Evolutionary conservation across 2,113 vertebrate genomes (phyloP).

Genomic region (Lamprotornis superbus): DNA sequence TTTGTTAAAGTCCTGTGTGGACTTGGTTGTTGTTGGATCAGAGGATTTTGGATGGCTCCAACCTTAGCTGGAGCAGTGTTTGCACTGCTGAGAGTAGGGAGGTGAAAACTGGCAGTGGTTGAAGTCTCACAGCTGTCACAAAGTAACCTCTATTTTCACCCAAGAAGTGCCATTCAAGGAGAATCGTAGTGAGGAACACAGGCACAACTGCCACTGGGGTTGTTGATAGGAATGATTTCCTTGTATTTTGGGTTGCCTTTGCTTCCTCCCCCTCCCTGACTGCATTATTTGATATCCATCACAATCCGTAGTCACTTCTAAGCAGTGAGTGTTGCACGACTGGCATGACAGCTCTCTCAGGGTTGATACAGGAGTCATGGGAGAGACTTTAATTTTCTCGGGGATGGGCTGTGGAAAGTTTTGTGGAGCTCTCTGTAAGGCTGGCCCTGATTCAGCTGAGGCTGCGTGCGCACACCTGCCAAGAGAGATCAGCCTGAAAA

Average conservation of each 20-base stretch:
- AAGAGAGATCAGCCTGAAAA: not conserved
- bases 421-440: not conserved
- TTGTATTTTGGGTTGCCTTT: not conserved
- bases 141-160: not conserved
- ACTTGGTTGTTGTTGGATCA: not conserved
- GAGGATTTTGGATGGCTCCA: not conserved
- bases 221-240: not conserved
- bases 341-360: not conserved
- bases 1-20: not conserved
- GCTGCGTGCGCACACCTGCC: not conserved
- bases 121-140: not conserved
- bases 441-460: not conserved
- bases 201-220: not conserved
- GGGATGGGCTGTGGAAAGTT: not conserved
- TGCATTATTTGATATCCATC: not conserved
- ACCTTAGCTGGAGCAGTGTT: not conserved
- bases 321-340: fast-evolving
- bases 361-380: not conserved
- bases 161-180: not conserved
- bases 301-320: fast-evolving
- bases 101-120: not conserved
- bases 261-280: not conserved
- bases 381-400: not conserved
- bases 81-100: not conserved
- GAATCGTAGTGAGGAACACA: fast-evolving